Base-by-base conservation (phyloP, 1,140 invertebrate species). In the Drosophila oshimai region DNA sequence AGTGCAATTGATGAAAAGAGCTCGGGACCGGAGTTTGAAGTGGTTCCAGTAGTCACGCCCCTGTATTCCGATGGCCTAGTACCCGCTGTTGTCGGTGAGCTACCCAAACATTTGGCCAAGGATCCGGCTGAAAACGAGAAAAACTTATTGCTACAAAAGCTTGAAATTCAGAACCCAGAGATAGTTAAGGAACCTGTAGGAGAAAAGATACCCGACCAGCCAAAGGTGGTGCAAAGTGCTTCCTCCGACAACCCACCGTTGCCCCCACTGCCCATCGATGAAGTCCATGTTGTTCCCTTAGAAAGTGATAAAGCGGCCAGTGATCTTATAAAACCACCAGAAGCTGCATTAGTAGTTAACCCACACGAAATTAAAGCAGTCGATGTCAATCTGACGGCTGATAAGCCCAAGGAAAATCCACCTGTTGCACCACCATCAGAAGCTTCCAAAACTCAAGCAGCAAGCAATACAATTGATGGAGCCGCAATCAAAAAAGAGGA, bases 1-100 rank as follows among this genome's bases (percentile, higher is more conserved):
- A 94, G 94, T 90, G 95, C 95, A 1, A 94, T 95, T 3, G 95
- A 96, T 62, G 92, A 94, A 70, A 76, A 89, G 91, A 36, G 92
- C 86, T 89, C 91, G 75, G 90, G 81, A 74, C 69, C 83, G 1
- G 74, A 89, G 39, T 76, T 89, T 2, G 80, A 89, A 15, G 64
- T 67, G 4, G 44, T 49, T 0, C 58, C 83, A 20, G 6, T 80
- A 6, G 54, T 70, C 6, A 89, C 91, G 29, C 67, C 92, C 4
- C 75, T 90, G 22, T 39, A 75, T 47, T 81, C 89, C 9, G 58
- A 57, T n/a, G 71, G 50, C 0, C 36, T 54, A 13, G 45, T 47
- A 70, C 90, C 57, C 36, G 89, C 24, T 45, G 24, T 53, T 37
- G 49, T 74, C 3, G 79, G 89, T 42, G 65, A 53, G 62, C 64